phyloP scores from a whole-genome alignment of 2,888 invertebrate species.

The Eupithecia centaureata region DNA sequence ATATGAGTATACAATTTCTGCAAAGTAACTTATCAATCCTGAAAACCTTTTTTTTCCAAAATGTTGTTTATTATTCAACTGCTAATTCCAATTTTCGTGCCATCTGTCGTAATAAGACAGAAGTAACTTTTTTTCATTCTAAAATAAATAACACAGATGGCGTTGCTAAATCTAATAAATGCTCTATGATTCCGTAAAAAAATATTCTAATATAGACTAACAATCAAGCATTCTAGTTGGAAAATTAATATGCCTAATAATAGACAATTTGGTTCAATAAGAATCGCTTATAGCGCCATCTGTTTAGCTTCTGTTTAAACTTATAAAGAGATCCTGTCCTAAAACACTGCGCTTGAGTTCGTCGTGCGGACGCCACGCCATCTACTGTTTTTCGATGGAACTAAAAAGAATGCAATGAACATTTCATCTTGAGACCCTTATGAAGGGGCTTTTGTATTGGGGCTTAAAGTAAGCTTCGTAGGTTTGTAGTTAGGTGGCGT shows the following conservation, averaged over 20 bases:
- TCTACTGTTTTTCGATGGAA: conserved; percentile 19
- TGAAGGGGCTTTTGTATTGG: background rate
- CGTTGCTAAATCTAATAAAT: background rate
- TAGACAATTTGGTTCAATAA: background rate
- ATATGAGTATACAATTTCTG: background rate
- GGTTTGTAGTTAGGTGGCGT: background rate
- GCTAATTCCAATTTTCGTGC: no score
- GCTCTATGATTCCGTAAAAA: no score
- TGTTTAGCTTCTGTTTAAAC: conserved; percentile 5
- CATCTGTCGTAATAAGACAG: background rate
- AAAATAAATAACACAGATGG: background rate
- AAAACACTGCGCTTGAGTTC: conserved; percentile 30
- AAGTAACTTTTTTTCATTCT: background rate
- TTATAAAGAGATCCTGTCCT: background rate
- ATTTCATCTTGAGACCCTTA: background rate
- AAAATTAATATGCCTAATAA: background rate
- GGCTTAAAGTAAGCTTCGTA: background rate
- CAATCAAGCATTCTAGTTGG: background rate
- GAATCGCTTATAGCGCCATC: conserved; percentile 19
- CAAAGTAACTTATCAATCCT: background rate
- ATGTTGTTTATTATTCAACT: background rate
- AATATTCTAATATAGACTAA: no score
- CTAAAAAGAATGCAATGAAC: background rate
- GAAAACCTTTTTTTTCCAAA: background rate
- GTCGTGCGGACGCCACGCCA: conserved; percentile 28